Conservation (phyloP, 2,888 invertebrate genomes). For the Lepetodrilus schrolli region DNA sequence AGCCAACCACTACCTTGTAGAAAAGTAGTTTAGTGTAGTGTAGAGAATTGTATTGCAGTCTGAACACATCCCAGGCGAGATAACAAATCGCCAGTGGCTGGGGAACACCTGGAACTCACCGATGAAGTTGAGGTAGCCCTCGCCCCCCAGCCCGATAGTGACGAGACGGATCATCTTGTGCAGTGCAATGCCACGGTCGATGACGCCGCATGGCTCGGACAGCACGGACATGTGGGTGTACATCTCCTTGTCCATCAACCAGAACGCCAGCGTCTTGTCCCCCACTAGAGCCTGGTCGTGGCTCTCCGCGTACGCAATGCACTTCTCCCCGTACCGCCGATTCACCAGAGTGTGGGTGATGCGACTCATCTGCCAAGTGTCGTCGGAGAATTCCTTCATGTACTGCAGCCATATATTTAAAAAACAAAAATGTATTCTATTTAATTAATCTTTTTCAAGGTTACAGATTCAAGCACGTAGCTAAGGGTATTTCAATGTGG, state of each 20-base stretch:
- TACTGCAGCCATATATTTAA: constrained; percentile 53
- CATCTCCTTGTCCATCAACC: constrained; percentile 99
- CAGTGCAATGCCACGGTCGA: constrained; percentile 94
- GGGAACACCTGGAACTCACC: too few species aligned
- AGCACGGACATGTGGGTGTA: constrained; percentile 93
- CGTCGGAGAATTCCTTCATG: constrained; percentile 82
- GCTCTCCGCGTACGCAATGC: constrained; percentile 98
- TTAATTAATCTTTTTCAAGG: background rate
- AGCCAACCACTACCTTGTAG: too few species aligned
- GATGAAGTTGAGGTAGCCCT: constrained; percentile 99
- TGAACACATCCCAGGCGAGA: too few species aligned
- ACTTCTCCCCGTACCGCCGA: constrained; percentile 94
- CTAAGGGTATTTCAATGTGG: too few species aligned
- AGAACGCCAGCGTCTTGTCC: constrained; percentile 99
- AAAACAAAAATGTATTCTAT: background rate
- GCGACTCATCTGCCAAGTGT: constrained; percentile 94
- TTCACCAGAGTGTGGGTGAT: constrained; percentile 95
- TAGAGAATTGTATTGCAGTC: too few species aligned
- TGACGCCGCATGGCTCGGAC: constrained; percentile 77
- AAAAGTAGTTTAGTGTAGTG: too few species aligned
- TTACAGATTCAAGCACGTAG: too few species aligned
- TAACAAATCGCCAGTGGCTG: too few species aligned
- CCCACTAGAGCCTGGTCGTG: constrained; percentile 91
- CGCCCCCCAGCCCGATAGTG: constrained; percentile 95
- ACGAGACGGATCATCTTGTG: constrained; percentile 97